A percentile compares a stretch with the other conserved stretches of the same genome.
These are phyloP conservation scores for Microtus pennsylvanicus DNA, from an alignment of 2,113 vertebrate genomes.

Conservation along the genomic window DNA sequence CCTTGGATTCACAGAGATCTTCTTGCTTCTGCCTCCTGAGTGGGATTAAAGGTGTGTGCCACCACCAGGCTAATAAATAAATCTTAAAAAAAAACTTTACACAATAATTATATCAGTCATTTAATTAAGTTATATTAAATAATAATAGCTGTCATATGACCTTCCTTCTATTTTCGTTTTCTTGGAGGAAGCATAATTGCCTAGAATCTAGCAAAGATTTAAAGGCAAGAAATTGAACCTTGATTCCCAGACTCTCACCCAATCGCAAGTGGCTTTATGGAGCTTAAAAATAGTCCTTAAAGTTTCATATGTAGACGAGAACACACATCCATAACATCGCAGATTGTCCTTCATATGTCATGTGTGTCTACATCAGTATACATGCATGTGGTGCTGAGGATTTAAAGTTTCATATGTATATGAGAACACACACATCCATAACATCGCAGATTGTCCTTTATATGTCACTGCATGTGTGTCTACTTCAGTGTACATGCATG, in stretches of 20 bases:
- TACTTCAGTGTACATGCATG: neutral
- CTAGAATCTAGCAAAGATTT: constrained; percentile 22
- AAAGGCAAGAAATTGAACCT: neutral
- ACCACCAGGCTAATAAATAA: neutral
- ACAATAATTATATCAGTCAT: neutral
- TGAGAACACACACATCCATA: neutral
- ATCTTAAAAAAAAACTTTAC: neutral
- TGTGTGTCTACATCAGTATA: neutral
- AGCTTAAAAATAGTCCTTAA: neutral
- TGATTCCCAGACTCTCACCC: neutral
- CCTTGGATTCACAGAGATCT: neutral
- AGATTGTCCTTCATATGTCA: neutral
- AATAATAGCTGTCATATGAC: neutral
- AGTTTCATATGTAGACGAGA: neutral
- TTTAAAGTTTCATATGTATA: neutral
- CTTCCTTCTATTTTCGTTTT: neutral
- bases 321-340: neutral
- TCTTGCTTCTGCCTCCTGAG: neutral
- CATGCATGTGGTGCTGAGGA: neutral
- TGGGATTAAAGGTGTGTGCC: neutral
- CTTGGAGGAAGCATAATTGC: neutral
- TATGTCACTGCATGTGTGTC: neutral
- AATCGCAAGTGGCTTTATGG: neutral
- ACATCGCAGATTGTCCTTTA: neutral
- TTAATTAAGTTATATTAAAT: neutral